Percentiles rank a stretch among this genome's conserved stretches.
Evolutionary conservation across 2,888 invertebrate species (phyloP).

Genomic region (Craniophora ligustri): DNA sequence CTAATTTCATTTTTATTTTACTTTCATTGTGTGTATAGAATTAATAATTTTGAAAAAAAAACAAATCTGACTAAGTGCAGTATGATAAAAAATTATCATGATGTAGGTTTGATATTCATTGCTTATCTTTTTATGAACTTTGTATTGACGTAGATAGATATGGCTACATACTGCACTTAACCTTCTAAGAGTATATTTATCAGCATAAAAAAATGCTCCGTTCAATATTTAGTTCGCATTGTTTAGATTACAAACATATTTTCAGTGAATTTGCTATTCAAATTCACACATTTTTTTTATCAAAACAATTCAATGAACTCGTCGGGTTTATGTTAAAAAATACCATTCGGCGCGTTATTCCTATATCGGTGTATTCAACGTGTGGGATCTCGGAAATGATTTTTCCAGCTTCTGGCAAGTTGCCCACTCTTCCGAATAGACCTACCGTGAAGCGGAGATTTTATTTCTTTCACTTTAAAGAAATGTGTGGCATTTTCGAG

Average conservation of each 20-base stretch:
- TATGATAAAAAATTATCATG: not conserved
- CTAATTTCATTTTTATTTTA: too few relatives aligned
- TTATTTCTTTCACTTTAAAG: constrained; percentile 24
- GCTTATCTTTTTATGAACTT: not conserved
- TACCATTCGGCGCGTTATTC: not conserved
- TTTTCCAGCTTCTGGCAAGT: constrained; percentile 51
- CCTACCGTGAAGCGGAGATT: constrained; percentile 18
- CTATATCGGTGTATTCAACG: constrained; percentile 1
- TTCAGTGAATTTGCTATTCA: not conserved
- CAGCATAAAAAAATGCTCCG: not conserved
- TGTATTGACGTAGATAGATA: constrained; percentile 1
- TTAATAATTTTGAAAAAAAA: not conserved
- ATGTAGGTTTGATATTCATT: not conserved
- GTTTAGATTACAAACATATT: not conserved
- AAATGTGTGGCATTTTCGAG: constrained; percentile 24
- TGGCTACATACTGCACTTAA: constrained; percentile 11
- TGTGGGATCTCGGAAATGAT: constrained; percentile 38
- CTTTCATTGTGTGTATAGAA: too few relatives aligned
- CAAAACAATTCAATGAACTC: constrained; percentile 13
- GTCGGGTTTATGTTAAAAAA: not conserved
- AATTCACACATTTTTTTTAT: not conserved
- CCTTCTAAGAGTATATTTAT: too few relatives aligned
- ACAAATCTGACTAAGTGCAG: constrained; percentile 12
- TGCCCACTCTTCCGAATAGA: constrained; percentile 46
- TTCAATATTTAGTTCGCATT: not conserved